Evolutionary conservation across 2,113 vertebrate genomes (phyloP), one percentile per base, ranked within the genome.

Genomic region (Macquaria australasica): DNA sequence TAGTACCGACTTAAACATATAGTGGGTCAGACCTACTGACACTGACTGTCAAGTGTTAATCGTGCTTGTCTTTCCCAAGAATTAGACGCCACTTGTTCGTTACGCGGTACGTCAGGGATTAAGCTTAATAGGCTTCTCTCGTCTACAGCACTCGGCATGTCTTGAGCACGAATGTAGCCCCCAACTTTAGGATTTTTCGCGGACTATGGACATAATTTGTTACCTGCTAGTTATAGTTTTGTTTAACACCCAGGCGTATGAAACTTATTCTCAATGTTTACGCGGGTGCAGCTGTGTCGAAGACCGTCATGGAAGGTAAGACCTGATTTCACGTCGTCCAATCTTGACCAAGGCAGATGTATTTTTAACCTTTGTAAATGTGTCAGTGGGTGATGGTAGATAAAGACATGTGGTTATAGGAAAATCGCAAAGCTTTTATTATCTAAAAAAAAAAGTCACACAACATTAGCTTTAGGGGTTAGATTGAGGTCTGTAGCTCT

Each of bases 221-320:
- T 86, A 81, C 75, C 70, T 94, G 83, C 93, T 97, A 70, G 73
- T 95, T 85, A 86, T 97, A 86, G 86, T 93, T 88, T 87, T 97
- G 73, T 77, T 95, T 55, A 91, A 93, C 85, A 45, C 79, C 53
- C 79, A 73, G 39, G 37, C 67, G 8, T 73, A 86, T 79, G 84
- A 79, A 77, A 87, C 73, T 70, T 87, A 81, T 4, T 88, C 91
- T 16, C 91, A 89, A 77, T 99, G 97, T 93, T 92, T 96, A 80
- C 89, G 71, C 6, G 96, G 96, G 86, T 98, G 97, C 71, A 96
- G 95, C 84, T 98, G 97, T 84, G 94, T 96, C 71, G 95, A 96
- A 69, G 97, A 97, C 77, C 94, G 85, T 72, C 96, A 97, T 89
- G 97, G 97, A 87, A 97, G 98, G 97, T 99, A 96, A 93, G 96